Evolutionary conservation across 53 echinoderm and acorn worm species (phyloP).

Genomic region (Antedon mediterranea): DNA sequence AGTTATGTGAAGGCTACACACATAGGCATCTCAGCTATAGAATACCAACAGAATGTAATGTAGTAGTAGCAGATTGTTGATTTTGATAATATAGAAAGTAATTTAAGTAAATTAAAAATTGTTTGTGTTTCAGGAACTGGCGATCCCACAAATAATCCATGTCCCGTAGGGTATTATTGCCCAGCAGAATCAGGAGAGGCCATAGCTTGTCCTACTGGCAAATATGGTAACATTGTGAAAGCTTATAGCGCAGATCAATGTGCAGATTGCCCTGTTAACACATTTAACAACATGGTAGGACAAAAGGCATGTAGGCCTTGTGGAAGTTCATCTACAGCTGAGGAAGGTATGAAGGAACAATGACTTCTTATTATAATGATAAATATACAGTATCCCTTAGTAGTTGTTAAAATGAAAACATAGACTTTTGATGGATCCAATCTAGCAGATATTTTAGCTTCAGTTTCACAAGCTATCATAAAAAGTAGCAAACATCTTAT

Average conservation of each 20-base stretch:
- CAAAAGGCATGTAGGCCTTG: constrained; percentile 85
- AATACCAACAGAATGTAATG: too few species aligned
- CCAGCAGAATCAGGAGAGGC: constrained; percentile 46
- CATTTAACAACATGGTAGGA: constrained; percentile 83
- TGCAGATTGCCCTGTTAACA: constrained; percentile 42
- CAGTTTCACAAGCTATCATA: too few species aligned
- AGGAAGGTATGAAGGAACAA: constrained; percentile 9
- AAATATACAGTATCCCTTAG: too few species aligned
- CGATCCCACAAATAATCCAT: constrained; percentile 62
- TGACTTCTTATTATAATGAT: not conserved
- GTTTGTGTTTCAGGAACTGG: constrained; percentile 98
- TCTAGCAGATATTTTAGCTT: too few species aligned
- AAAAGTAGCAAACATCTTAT: too few species aligned
- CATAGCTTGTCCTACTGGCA: constrained; percentile 45
- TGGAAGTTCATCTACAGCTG: constrained; percentile 65
- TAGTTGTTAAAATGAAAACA: too few species aligned
- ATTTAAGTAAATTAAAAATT: too few species aligned
- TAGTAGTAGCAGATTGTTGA: too few species aligned
- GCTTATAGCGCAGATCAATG: constrained; percentile 44
- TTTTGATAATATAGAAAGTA: too few species aligned
- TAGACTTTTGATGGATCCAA: too few species aligned
- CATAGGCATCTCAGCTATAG: too few species aligned
- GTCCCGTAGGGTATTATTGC: constrained; percentile 88
- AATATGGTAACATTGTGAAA: constrained; percentile 49
- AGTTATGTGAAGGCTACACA: too few species aligned